Percentiles rank a stretch among this genome's conserved stretches.
Evolutionary conservation across 2,113 vertebrate species (phyloP).

Genomic region (Calyptomena viridis): DNA sequence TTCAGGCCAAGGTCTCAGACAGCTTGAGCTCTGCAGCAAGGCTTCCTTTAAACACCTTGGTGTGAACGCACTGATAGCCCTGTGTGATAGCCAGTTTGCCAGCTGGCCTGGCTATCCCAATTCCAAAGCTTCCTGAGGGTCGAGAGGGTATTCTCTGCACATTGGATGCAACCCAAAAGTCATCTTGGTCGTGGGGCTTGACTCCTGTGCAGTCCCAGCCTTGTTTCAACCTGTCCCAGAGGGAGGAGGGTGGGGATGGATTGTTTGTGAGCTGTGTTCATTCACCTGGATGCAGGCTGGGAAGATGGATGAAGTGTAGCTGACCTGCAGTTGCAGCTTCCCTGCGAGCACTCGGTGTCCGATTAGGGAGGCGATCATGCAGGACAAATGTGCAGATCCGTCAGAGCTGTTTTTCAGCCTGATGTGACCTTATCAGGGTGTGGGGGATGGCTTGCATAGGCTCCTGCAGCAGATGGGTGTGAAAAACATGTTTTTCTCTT

Average conservation of each 20-base stretch:
- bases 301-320: neutral
- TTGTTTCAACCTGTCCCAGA: slow-evolving; percentile 42
- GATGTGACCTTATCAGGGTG: neutral
- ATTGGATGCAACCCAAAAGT: neutral
- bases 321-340: neutral
- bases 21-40: neutral
- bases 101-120: neutral
- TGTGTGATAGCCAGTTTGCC: neutral
- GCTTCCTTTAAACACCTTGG: neutral
- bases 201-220: neutral
- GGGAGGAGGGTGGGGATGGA: neutral
- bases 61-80: neutral
- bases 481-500: neutral
- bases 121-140: neutral
- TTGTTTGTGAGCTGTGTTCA: neutral
- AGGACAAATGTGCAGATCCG: neutral
- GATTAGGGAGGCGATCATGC: neutral
- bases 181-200: neutral
- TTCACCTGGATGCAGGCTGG: neutral
- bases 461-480: neutral
- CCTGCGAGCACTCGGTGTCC: neutral
- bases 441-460: neutral
- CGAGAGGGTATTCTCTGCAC: neutral
- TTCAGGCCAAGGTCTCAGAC: slow-evolving; percentile 8
- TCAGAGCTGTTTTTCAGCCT: neutral